These are phyloP conservation scores for Tachina lurida DNA, from an alignment of 2,888 invertebrate genomes.

Conservation along the genomic window DNA sequence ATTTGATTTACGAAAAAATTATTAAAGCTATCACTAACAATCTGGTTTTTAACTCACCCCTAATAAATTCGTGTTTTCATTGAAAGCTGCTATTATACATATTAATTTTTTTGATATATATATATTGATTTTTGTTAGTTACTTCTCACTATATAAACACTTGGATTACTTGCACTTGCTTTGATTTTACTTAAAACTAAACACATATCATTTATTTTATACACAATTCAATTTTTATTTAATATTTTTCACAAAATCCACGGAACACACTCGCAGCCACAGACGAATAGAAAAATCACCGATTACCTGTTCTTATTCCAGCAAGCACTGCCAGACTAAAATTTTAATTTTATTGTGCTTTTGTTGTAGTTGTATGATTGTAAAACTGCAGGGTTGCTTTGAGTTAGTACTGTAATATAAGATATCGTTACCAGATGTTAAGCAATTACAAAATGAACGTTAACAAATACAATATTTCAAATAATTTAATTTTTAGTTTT, in stretches of 20 bases:
- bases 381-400: conserved; percentile 2
- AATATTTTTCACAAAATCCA: conserved; percentile 22
- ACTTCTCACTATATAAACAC: not conserved
- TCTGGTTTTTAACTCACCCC: conserved; percentile 35
- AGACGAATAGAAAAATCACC: conserved; percentile 31
- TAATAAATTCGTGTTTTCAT: conserved; percentile 23
- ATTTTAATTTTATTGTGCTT: not conserved
- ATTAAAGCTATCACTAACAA: not conserved
- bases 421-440: not conserved
- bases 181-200: conserved; percentile 1
- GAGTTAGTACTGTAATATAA: not conserved
- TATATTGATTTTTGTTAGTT: conserved; percentile 1
- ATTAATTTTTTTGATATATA: not conserved
- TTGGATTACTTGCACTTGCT: not conserved
- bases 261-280: not conserved
- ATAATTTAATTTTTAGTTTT: no score
- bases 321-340: conserved; percentile 39
- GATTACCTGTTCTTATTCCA: conserved; percentile 31
- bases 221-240: not conserved
- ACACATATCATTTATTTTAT: not conserved
- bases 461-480: not conserved
- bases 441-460: not conserved
- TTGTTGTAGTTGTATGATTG: conserved; percentile 3
- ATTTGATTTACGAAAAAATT: not conserved
- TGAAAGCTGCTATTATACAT: not conserved